A percentile compares a stretch with the other conserved stretches of the same genome.
These are phyloP conservation scores for Leuciscus idus DNA, from an alignment of 2,113 vertebrate genomes.

Conservation along the genomic window DNA sequence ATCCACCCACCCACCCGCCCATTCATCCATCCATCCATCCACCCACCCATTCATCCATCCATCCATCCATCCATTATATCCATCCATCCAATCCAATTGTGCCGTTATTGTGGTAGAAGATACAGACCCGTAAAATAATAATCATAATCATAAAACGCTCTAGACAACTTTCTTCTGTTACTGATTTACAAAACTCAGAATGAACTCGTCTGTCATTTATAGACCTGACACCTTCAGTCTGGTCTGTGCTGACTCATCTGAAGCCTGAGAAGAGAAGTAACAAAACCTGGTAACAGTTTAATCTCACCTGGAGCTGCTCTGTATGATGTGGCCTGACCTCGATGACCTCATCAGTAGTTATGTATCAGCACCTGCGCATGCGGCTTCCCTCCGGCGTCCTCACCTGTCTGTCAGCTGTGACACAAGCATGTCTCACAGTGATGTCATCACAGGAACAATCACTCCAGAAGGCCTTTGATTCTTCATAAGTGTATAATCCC, in stretches of 20 bases:
- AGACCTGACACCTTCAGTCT: constrained; percentile 34
- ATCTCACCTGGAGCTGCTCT: constrained; percentile 25
- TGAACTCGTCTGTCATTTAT: constrained; percentile 13
- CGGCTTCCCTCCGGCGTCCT: background rate
- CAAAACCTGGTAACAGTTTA: constrained; percentile 5
- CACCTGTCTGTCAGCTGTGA: constrained; percentile 1
- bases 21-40: no score
- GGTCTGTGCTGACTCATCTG: constrained; percentile 49
- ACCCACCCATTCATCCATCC: no score
- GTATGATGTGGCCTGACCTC: background rate
- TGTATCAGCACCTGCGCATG: background rate
- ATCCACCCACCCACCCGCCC: no score
- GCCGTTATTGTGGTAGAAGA: background rate
- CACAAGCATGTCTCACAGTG: background rate
- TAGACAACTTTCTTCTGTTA: background rate
- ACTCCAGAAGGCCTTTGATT: constrained; percentile 3
- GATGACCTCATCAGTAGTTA: constrained; percentile 21
- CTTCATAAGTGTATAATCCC: background rate
- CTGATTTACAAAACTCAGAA: background rate
- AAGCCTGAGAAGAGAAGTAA: constrained; percentile 25
- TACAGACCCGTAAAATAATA: background rate
- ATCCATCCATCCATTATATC: no score
- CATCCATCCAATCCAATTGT: background rate
- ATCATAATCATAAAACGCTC: background rate
- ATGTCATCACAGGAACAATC: constrained; percentile 8